Conservation (phyloP, 2,888 invertebrate species). For the Eupithecia vulgata region DNA sequence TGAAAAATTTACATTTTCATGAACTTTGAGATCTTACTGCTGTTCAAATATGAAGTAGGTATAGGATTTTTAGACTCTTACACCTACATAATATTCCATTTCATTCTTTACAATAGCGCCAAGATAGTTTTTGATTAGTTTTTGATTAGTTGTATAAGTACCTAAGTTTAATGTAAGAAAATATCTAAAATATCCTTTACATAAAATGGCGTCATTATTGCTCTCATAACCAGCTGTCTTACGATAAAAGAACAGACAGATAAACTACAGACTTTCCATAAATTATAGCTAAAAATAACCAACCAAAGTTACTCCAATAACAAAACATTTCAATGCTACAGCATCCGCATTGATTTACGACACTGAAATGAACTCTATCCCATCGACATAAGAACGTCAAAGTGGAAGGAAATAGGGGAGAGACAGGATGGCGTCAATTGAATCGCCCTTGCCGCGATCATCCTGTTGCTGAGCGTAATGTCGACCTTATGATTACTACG, state of each 20-base stretch:
- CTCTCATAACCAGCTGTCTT: too few species aligned
- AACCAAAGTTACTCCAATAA: slow-evolving; percentile 17
- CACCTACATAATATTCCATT: too few species aligned
- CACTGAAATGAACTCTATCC: slow-evolving; percentile 39
- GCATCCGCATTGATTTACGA: slow-evolving; percentile 31
- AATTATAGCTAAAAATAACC: slow-evolving; percentile 7
- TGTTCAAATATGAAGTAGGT: too few species aligned
- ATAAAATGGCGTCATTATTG: too few species aligned
- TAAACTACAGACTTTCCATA: neutral
- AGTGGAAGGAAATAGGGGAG: slow-evolving; percentile 64
- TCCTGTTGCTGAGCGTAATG: slow-evolving; percentile 56
- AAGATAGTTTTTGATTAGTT: too few species aligned
- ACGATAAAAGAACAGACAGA: neutral
- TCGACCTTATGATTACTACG: slow-evolving; percentile 18
- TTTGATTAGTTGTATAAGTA: too few species aligned
- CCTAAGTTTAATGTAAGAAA: too few species aligned
- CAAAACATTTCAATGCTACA: slow-evolving; percentile 19
- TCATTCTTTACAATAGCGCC: too few species aligned
- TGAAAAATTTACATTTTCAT: too few species aligned
- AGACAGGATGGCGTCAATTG: slow-evolving; percentile 77
- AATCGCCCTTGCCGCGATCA: slow-evolving; percentile 73
- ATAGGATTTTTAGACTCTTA: too few species aligned
- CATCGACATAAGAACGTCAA: slow-evolving; percentile 38
- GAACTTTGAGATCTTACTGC: too few species aligned
- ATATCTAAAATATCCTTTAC: too few species aligned